phyloP scores from a whole-genome alignment of 2,113 vertebrate genomes.

The Epinephelus moara region DNA sequence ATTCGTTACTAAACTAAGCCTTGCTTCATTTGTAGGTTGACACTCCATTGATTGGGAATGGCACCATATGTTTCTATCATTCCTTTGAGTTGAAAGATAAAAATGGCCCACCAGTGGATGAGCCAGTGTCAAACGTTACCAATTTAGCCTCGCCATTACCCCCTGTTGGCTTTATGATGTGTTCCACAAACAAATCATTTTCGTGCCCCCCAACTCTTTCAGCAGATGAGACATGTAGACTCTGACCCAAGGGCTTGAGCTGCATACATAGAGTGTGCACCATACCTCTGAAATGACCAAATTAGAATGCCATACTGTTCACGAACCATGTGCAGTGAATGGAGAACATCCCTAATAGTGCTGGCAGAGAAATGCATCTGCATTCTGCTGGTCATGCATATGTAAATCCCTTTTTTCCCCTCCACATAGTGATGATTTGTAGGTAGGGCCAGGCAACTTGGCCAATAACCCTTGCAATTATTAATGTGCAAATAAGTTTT shows the following conservation, averaged over 20 bases:
- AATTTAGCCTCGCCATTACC: constrained; percentile 7
- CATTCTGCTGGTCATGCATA: constrained; percentile 75
- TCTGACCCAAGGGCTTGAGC: constrained; percentile 57
- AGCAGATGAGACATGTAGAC: constrained; percentile 66
- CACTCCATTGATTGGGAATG: constrained; percentile 5
- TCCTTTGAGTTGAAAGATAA: constrained; percentile 12
- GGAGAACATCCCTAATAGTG: constrained; percentile 71
- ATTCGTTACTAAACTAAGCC: constrained; percentile 17
- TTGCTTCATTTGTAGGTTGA: constrained; percentile 24
- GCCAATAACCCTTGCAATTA: constrained; percentile 65
- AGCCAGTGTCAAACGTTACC: constrained; percentile 45
- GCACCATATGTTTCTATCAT: constrained; percentile 25
- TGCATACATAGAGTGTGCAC: constrained; percentile 45
- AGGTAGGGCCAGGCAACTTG: constrained; percentile 48
- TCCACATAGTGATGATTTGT: constrained; percentile 64
- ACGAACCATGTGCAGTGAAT: constrained; percentile 70
- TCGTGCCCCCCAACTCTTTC: constrained; percentile 39
- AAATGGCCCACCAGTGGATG: constrained; percentile 24
- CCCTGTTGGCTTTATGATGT: constrained; percentile 56
- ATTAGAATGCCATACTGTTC: constrained; percentile 77
- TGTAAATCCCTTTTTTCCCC: constrained; percentile 56
- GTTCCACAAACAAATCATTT: constrained; percentile 68
- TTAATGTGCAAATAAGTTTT: constrained; percentile 64
- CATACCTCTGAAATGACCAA: constrained; percentile 66
- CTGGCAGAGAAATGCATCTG: constrained; percentile 71